A percentile compares a stretch with the other conserved stretches of the same genome.
phyloP scores from a whole-genome alignment of 2,113 vertebrate species.

The Antechinus flavipes region DNA sequence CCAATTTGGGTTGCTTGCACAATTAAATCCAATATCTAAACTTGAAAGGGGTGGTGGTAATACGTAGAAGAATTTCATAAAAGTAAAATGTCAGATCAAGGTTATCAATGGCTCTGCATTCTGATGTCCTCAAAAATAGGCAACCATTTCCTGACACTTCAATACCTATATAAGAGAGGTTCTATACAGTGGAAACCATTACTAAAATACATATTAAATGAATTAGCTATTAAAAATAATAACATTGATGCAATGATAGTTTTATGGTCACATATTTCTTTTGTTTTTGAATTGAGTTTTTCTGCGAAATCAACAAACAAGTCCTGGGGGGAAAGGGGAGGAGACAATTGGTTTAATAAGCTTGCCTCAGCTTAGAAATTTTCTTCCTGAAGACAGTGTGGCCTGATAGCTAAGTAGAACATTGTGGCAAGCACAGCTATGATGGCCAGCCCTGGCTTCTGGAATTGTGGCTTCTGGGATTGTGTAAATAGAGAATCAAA shows the following conservation, averaged over 20 bases:
- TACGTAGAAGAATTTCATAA: slow-evolving; percentile 11
- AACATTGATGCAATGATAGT: neutral
- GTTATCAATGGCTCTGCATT: neutral
- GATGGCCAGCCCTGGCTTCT: too few relatives aligned
- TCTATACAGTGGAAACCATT: slow-evolving; percentile 28
- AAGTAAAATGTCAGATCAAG: neutral
- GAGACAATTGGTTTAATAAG: too few relatives aligned
- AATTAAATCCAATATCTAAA: slow-evolving; percentile 7
- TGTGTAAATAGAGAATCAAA: too few relatives aligned
- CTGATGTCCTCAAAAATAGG: neutral
- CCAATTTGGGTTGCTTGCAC: neutral
- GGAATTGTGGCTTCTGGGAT: too few relatives aligned
- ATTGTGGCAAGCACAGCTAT: too few relatives aligned
- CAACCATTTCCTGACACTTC: neutral
- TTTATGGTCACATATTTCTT: neutral
- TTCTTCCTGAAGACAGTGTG: too few relatives aligned
- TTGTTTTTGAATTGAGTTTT: neutral
- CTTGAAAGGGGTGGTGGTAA: neutral
- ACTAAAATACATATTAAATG: neutral
- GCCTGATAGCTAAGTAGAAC: too few relatives aligned
- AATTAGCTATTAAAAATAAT: neutral
- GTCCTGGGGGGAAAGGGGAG: too few relatives aligned
- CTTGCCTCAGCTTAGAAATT: too few relatives aligned
- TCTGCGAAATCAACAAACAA: too few relatives aligned
- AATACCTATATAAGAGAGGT: neutral